Conservation (phyloP, 1,140 invertebrate species). For the Eupeodes corollae region DNA sequence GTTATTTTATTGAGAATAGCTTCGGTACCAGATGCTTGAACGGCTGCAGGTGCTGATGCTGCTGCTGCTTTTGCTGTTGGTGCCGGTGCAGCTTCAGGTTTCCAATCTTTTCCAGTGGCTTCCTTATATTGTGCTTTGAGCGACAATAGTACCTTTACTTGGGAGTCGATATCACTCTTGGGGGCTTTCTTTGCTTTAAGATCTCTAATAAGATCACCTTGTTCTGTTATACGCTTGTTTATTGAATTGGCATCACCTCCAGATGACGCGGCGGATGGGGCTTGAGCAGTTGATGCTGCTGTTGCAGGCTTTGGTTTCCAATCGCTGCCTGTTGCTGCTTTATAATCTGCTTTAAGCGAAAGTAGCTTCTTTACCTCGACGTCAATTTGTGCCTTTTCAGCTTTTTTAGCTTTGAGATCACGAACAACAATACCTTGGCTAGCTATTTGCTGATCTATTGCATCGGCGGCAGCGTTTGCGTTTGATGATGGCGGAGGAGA, state of each 20-base stretch:
- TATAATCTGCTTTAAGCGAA: slow-evolving; percentile 37
- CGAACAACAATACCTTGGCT: slow-evolving; percentile 60
- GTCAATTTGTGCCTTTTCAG: slow-evolving; percentile 45
- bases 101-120: slow-evolving; percentile 52
- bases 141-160: slow-evolving; percentile 52
- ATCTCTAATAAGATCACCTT: slow-evolving; percentile 59
- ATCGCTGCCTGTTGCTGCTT: slow-evolving; percentile 45
- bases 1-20: slow-evolving; percentile 35
- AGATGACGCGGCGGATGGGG: neutral
- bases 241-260: slow-evolving; percentile 15
- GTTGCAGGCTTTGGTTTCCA: slow-evolving; percentile 42
- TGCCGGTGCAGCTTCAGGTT: slow-evolving; percentile 36
- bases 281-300: slow-evolving; percentile 1
- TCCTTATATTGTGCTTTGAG: slow-evolving; percentile 64
- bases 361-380: slow-evolving; percentile 47
- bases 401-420: slow-evolving; percentile 55
- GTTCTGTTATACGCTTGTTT: slow-evolving; percentile 39
- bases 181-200: slow-evolving; percentile 53
- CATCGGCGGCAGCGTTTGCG: slow-evolving; percentile 4
- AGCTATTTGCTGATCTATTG: slow-evolving; percentile 37
- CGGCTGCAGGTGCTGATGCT: slow-evolving; percentile 5
- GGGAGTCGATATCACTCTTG: slow-evolving; percentile 46
- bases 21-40: slow-evolving; percentile 10
- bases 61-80: slow-evolving; percentile 4
- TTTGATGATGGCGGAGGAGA: neutral